Evolutionary conservation across 2,888 invertebrate genomes (phyloP).

Genomic region (Siphonodentalium dalli): DNA sequence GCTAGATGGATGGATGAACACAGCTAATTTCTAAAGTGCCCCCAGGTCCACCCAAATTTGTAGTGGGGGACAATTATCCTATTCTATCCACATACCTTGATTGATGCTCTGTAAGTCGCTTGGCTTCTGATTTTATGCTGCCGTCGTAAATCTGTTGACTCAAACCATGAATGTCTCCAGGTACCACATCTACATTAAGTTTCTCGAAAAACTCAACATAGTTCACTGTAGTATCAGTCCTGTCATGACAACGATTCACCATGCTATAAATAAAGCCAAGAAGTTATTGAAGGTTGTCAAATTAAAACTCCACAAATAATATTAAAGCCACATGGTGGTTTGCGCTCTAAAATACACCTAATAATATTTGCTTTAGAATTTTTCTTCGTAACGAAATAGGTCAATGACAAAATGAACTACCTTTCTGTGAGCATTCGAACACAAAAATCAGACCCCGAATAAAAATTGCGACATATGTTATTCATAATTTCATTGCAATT

Average conservation of each 20-base stretch:
- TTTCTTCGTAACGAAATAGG: no score
- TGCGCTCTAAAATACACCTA: background rate
- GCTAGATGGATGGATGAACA: no score
- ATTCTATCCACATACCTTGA: constrained; percentile 36
- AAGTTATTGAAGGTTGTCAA: background rate
- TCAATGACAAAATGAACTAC: background rate
- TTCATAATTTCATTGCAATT: no score
- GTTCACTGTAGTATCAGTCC: constrained; percentile 49
- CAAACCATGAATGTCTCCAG: constrained; percentile 57
- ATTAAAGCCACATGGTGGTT: background rate
- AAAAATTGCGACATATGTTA: no score
- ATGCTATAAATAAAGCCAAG: constrained; percentile 33
- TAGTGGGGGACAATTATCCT: no score
- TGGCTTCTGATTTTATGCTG: constrained; percentile 41
- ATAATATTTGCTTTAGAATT: background rate
- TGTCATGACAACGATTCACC: constrained; percentile 40
- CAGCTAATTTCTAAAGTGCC: no score
- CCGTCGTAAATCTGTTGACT: constrained; percentile 56
- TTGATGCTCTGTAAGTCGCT: constrained; percentile 42
- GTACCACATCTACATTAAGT: constrained; percentile 54
- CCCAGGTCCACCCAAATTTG: no score
- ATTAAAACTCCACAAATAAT: background rate
- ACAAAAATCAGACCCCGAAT: background rate
- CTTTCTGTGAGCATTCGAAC: background rate
- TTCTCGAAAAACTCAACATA: constrained; percentile 58